Evolutionary conservation across 2,797 vertebrate species (phyloP), one percentile per base, ranked within the genome.

Genomic region (Hydrocynus forskahlii): DNA sequence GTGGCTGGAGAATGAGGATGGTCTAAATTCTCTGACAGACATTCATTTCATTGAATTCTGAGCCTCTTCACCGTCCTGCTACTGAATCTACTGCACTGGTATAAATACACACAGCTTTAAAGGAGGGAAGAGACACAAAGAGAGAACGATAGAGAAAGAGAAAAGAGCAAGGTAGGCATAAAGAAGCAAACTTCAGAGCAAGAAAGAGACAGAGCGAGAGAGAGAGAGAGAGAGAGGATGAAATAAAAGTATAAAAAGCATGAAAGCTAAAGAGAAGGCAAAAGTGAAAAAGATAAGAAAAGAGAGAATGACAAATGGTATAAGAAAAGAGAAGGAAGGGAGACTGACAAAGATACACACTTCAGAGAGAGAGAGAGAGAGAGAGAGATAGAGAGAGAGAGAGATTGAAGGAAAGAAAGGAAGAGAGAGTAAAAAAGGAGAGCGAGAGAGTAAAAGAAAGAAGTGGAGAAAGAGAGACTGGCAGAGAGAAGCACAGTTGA

Each of bases 61-160:
- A 73, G 21, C 66, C 75, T 57, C 75, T 77, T 73, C 75, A 64
- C 74, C 45, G 43, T 84, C 57, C 67, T 19, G 77, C 88, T 75
- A 85, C 86, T 87, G 88, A 87, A 91, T 83, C 87, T 64, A 86
- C 83, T 80, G 88, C 87, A 88, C 85, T 86, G 84, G 86, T 81
- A 77, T 83, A 83, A 88, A 92, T 86, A 80, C 57, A 78, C 29
- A 71, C 52, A 86, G 62, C 85, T 89, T 80, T 84, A 19, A 40
- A 71, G 71, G 72, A 71, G 71, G 72, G 64, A 79, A 87, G 84
- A 84, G 76, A 82, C 55, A 82, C 85, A 75, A 79, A 52, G 35
- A 35, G 35, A 35, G 35, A 35, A 35, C 4, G 9, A 5, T 80
- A 81, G n/a, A 59, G 1, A 59, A 8, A 59, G n/a, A 59, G n/a